Base-by-base conservation (phyloP, 2,113 vertebrate genomes). In the Otis tarda region DNA sequence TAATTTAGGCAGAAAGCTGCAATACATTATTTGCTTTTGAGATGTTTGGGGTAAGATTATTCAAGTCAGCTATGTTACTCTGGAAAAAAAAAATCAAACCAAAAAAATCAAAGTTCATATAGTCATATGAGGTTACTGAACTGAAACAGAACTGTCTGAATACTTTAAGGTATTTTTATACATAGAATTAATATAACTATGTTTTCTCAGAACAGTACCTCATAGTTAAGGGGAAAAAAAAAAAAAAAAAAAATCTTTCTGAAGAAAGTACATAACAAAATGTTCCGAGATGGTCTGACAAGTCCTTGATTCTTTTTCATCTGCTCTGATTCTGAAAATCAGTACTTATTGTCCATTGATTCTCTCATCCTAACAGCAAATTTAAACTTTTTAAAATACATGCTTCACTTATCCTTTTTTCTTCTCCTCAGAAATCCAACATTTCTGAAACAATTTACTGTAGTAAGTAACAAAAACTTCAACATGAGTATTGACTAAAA, bases 71-170 rank as follows among this genome's bases (percentile, higher is more conserved):
- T 41, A 37, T 4, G 16, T 28, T 78, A 33, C 49, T 81, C 23
- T 60, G 27, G 23, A 41, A 27, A 73, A 83, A 75, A 84, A 41
- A 27, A 73, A 83, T 69, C 55, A 57, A 49, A 7, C 41, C 41
- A 41, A 41, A 57, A 49, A 7, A 49, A 84, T 61, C 31, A 56
- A 71, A 83, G 95, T 83, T 70, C 27, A 39, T 52, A 28, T 0
- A 88, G 63, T 77, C 31, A 47, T 28, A 74, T 18, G 24, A 94
- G 37, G 25, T 83, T 92, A 88, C 52, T 92, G 88, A 95, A 90
- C 82, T 88, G 94, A 92, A 93, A 90, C 47, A 63, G 85, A 93
- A 86, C 23, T 86, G 75, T 49, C 71, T 94, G 65, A 39, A 68
- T 41, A 60, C 5, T 71, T 83, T 27, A 57, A 83, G 27, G 20